Conservation (phyloP, 2,113 vertebrate species). For the Girardinichthys multiradiatus region DNA sequence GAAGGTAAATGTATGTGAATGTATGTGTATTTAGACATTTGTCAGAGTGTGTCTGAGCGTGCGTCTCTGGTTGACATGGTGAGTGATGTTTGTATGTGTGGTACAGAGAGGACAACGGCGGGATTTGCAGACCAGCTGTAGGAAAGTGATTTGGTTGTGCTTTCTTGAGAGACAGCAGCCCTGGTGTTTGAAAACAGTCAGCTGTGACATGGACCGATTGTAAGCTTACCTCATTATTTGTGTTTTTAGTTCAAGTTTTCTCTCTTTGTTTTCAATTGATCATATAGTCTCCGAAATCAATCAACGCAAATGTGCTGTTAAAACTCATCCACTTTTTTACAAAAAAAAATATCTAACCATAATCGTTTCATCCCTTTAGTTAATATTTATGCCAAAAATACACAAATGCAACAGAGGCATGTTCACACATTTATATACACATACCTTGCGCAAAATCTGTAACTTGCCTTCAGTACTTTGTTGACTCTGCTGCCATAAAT, state of each 20-base stretch:
- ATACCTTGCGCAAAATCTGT: slow-evolving; percentile 12
- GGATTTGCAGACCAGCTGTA: slow-evolving; percentile 51
- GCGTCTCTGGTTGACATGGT: slow-evolving; percentile 9
- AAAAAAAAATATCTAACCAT: neutral
- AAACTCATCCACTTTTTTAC: slow-evolving; percentile 11
- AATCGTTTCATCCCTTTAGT: neutral
- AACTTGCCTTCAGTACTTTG: slow-evolving; percentile 48
- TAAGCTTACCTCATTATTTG: slow-evolving; percentile 54
- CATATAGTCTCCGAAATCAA: slow-evolving; percentile 16
- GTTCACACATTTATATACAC: slow-evolving; percentile 5
- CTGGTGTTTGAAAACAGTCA: slow-evolving; percentile 29
- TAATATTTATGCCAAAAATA: neutral
- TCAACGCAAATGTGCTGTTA: slow-evolving; percentile 18
- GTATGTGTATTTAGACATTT: neutral
- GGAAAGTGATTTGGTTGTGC: slow-evolving; percentile 57
- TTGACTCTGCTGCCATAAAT: slow-evolving; percentile 67
- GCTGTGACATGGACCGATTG: slow-evolving; percentile 31
- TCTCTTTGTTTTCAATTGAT: slow-evolving; percentile 35
- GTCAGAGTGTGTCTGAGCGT: neutral
- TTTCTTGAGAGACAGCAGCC: slow-evolving; percentile 48
- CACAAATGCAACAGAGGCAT: neutral
- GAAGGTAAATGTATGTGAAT: neutral
- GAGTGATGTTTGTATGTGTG: slow-evolving; percentile 33
- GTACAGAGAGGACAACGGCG: slow-evolving; percentile 21
- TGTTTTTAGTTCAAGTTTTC: slow-evolving; percentile 39